Percentiles rank a stretch among this genome's conserved stretches.
Conservation (phyloP, 2,797 vertebrate genomes). For the Rhinoraja longicauda region DNA sequence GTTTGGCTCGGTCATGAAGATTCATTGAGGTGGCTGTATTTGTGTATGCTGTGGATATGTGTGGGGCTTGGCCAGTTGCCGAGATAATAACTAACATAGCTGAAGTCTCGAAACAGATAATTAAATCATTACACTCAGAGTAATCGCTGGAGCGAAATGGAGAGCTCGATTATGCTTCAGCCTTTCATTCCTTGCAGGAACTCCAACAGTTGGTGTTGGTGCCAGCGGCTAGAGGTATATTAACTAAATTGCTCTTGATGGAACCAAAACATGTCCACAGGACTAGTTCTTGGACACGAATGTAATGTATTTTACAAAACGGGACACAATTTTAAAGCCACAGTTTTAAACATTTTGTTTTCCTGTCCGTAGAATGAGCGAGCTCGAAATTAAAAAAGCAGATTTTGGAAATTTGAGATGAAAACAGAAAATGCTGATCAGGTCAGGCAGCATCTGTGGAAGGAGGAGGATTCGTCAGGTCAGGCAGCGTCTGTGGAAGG, state of each 20-base stretch:
- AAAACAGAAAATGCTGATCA: no score
- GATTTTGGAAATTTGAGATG: no score
- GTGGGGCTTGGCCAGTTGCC: not conserved
- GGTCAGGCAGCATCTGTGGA: no score
- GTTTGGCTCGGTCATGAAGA: not conserved
- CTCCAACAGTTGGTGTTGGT: conserved; percentile 12
- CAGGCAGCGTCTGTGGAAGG: no score
- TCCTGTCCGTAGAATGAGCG: no score
- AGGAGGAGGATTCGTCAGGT: no score
- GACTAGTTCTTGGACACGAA: not conserved
- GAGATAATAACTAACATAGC: conserved; percentile 26
- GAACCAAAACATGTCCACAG: not conserved
- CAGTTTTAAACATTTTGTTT: not conserved
- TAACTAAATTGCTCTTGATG: not conserved
- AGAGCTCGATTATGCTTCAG: conserved; percentile 4
- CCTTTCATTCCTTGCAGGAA: conserved; percentile 19
- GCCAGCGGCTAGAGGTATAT: not conserved
- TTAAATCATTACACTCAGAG: conserved; percentile 25
- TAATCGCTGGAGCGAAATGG: conserved; percentile 24
- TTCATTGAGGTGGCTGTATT: not conserved
- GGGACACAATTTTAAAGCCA: not conserved
- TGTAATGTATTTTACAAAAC: not conserved
- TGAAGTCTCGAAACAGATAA: conserved; percentile 24
- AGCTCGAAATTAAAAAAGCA: no score
- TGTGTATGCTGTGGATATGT: not conserved